A percentile compares a stretch with the other conserved stretches of the same genome.
phyloP scores from a whole-genome alignment of 92 coral and sea anemone species.

The Umimayanthus chanpuru region DNA sequence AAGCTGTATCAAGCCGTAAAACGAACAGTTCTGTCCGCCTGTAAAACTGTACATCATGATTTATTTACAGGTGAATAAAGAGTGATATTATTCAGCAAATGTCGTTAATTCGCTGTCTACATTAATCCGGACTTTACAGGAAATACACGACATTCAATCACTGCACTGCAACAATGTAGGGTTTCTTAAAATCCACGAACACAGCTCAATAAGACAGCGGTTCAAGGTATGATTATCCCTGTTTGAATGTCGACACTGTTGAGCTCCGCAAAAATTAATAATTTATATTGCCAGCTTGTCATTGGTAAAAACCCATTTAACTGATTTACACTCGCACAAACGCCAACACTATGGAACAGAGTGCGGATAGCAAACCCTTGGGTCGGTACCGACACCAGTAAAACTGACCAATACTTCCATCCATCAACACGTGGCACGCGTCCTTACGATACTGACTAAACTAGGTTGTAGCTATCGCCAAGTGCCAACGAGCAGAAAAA shows the following conservation, averaged over 20 bases:
- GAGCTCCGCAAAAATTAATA: not conserved
- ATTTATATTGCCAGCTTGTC: not conserved
- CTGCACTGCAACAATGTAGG: not conserved
- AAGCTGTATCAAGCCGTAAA: not conserved
- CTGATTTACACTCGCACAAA: not conserved
- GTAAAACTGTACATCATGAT: slow-evolving; percentile 8
- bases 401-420: too few species aligned
- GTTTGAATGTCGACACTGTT: not conserved
- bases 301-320: not conserved
- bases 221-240: not conserved
- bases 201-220: too few species aligned
- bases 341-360: not conserved
- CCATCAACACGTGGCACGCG: too few species aligned
- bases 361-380: not conserved
- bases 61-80: slow-evolving; percentile 48
- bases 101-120: not conserved
- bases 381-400: not conserved
- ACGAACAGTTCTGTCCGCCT: slow-evolving; percentile 6
- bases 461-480: too few species aligned
- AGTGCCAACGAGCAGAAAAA: too few species aligned
- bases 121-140: not conserved
- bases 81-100: not conserved
- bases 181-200: too few species aligned
- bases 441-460: too few species aligned
- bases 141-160: not conserved